A percentile compares a stretch with the other conserved stretches of the same genome.
Conservation (phyloP, 2,113 vertebrate genomes). For the Oncorhynchus clarkii region DNA sequence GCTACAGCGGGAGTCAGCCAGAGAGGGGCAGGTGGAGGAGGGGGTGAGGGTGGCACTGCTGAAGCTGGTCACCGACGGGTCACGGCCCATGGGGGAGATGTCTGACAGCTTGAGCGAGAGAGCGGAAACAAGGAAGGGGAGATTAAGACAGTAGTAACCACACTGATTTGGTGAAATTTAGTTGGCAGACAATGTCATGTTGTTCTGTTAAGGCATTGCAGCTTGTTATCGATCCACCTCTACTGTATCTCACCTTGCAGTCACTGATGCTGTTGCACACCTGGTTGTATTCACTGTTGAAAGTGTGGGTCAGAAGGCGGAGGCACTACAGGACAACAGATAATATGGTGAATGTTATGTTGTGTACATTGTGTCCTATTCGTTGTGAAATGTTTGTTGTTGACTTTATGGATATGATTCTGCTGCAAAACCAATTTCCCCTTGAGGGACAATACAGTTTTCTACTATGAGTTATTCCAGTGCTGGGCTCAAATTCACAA, state of each 20-base stretch:
- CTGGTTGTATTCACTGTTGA: constrained; percentile 92
- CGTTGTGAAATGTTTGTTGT: too few relatives aligned
- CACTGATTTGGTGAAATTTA: neutral
- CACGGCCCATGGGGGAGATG: constrained; percentile 89
- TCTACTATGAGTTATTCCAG: too few relatives aligned
- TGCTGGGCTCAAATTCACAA: too few relatives aligned
- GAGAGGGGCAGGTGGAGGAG: constrained; percentile 96
- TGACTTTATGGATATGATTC: too few relatives aligned
- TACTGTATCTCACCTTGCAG: constrained; percentile 83
- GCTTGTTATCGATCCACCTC: neutral
- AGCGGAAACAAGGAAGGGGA: neutral
- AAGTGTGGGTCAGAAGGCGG: constrained; percentile 93
- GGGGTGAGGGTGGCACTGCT: constrained; percentile 97
- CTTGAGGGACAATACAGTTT: too few relatives aligned
- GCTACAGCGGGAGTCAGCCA: constrained; percentile 87
- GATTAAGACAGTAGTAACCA: neutral
- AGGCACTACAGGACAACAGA: constrained; percentile 79
- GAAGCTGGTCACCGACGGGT: constrained; percentile 93
- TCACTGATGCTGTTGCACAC: constrained; percentile 94
- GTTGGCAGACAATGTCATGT: neutral
- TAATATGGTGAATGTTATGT: neutral
- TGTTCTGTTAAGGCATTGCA: neutral
- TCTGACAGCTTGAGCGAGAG: constrained; percentile 81
- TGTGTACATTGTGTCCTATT: neutral
- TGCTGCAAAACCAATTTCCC: too few relatives aligned